Percentiles rank a stretch among this genome's conserved stretches.
These are phyloP conservation scores for Ceramica pisi DNA, from an alignment of 2,888 invertebrate genomes.

Conservation along the genomic window DNA sequence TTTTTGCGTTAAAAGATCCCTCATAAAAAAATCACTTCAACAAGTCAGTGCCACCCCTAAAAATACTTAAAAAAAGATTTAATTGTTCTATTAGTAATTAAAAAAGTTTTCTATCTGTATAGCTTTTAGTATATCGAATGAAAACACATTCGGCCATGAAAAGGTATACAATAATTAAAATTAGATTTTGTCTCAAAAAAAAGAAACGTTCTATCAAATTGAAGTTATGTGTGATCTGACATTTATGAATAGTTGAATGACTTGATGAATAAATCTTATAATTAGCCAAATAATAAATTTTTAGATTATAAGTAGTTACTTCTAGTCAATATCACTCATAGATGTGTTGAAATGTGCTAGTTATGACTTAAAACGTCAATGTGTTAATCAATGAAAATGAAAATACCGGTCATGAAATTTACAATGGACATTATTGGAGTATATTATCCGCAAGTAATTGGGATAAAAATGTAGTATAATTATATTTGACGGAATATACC, in stretches of 20 bases:
- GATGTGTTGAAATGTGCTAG: slow-evolving; percentile 73
- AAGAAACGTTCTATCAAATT: slow-evolving; percentile 48
- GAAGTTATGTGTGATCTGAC: slow-evolving; percentile 61
- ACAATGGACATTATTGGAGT: slow-evolving; percentile 8
- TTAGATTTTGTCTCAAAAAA: slow-evolving; percentile 38
- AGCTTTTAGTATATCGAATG: slow-evolving; percentile 52
- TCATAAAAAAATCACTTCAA: background rate
- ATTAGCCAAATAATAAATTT: slow-evolving; percentile 74
- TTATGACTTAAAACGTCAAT: slow-evolving; percentile 54
- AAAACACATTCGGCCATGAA: slow-evolving; percentile 65
- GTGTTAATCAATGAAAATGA: slow-evolving; percentile 46
- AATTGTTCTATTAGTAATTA: slow-evolving; percentile 16
- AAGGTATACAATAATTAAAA: slow-evolving; percentile 69
- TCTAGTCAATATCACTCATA: slow-evolving; percentile 79
- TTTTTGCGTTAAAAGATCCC: background rate
- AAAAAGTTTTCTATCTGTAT: slow-evolving; percentile 14
- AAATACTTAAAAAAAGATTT: slow-evolving; percentile 11
- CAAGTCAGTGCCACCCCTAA: background rate
- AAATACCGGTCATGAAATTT: slow-evolving; percentile 45
- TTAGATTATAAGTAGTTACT: slow-evolving; percentile 70
- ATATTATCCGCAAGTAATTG: background rate
- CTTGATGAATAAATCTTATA: slow-evolving; percentile 56
- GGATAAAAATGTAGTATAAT: slow-evolving; percentile 6
- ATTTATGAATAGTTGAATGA: slow-evolving; percentile 51
- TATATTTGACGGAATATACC: slow-evolving; percentile 16